Conservation (phyloP, 2,113 vertebrate species). For the Nothocercus julius region DNA sequence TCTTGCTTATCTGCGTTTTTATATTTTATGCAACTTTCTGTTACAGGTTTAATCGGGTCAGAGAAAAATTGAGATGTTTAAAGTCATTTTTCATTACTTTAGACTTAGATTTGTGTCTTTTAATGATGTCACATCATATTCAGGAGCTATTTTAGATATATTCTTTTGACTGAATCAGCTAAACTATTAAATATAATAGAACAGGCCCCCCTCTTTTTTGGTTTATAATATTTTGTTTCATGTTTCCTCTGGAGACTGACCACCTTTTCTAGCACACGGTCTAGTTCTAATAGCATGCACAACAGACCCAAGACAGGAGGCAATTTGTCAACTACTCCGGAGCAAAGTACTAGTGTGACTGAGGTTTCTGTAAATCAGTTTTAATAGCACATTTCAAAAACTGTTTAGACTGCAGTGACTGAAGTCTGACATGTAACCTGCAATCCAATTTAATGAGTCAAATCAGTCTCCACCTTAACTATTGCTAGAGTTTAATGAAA, state of each 20-base stretch:
- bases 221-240: neutral
- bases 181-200: neutral
- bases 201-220: neutral
- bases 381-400: neutral
- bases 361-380: neutral
- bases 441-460: neutral
- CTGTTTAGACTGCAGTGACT: neutral
- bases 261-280: neutral
- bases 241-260: constrained; percentile 19
- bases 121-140: rapidly evolving
- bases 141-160: neutral
- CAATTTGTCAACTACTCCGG: constrained; percentile 1
- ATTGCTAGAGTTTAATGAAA: neutral
- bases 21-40: neutral
- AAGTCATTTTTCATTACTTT: neutral
- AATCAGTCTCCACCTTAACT: neutral
- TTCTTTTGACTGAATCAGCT: neutral
- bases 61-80: neutral
- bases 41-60: neutral
- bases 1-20: neutral
- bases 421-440: neutral
- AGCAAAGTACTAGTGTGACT: neutral
- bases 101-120: neutral
- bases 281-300: neutral
- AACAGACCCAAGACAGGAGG: neutral